A percentile compares a stretch with the other conserved stretches of the same genome.
Evolutionary conservation across 2,888 invertebrate species (phyloP).

Genomic region (Ormyrus thymus): DNA sequence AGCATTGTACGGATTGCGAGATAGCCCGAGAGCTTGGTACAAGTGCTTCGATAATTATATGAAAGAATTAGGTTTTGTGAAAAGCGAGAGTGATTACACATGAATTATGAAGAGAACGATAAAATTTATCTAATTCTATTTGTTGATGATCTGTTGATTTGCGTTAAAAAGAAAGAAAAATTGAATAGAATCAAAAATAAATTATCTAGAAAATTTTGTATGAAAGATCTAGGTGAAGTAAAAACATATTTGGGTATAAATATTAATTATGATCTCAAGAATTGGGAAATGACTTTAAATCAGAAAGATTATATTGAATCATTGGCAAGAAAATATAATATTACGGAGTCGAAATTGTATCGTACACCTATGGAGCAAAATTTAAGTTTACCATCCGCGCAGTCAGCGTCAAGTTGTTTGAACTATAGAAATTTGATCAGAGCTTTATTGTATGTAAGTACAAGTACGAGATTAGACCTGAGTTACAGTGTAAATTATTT

Average conservation of each 20-base stretch:
- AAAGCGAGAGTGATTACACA: too few species aligned
- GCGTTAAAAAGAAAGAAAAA: too few species aligned
- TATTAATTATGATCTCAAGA: slow-evolving; percentile 39
- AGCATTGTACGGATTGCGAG: too few species aligned
- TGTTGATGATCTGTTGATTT: too few species aligned
- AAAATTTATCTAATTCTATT: too few species aligned
- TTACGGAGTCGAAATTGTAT: slow-evolving; percentile 29
- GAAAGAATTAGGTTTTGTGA: too few species aligned
- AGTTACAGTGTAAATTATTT: slow-evolving; percentile 50
- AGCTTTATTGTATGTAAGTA: slow-evolving; percentile 48
- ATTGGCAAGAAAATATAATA: neutral
- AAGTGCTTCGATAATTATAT: too few species aligned
- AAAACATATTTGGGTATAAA: slow-evolving; percentile 48
- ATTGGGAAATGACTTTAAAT: neutral
- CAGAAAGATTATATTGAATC: slow-evolving; percentile 1
- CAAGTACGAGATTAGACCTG: slow-evolving; percentile 47
- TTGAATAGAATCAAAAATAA: too few species aligned
- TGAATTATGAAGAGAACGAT: too few species aligned
- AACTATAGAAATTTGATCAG: slow-evolving; percentile 51
- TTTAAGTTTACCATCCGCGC: slow-evolving; percentile 40
- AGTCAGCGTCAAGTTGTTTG: slow-evolving; percentile 19
- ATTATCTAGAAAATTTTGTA: slow-evolving; percentile 38
- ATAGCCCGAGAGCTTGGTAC: too few species aligned
- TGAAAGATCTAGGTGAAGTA: slow-evolving; percentile 51
- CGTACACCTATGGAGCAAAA: slow-evolving; percentile 47